phyloP scores from a whole-genome alignment of 2,797 vertebrate species.

The Florisuga fusca region DNA sequence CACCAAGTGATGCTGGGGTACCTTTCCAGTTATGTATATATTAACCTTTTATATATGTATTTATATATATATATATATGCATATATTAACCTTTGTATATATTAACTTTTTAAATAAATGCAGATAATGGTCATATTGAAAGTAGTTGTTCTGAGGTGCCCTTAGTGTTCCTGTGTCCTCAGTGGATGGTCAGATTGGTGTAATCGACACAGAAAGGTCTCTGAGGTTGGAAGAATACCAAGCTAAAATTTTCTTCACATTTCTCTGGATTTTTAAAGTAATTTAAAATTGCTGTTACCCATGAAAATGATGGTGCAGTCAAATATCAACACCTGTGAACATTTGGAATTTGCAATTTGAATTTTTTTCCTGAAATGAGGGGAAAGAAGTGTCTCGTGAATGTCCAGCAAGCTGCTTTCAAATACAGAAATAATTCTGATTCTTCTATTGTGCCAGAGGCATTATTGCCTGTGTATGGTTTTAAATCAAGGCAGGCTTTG shows the following conservation, averaged over 20 bases:
- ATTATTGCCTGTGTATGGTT: background rate
- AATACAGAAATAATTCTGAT: background rate
- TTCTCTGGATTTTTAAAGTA: background rate
- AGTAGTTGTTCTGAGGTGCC: fast-evolving
- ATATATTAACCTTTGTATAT: background rate
- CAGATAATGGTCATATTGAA: background rate
- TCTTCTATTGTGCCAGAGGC: background rate
- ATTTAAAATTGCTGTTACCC: background rate
- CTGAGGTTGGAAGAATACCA: background rate
- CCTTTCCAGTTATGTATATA: background rate
- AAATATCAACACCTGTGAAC: background rate
- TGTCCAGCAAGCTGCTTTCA: background rate
- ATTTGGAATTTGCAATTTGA: background rate
- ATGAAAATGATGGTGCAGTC: background rate
- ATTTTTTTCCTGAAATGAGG: background rate
- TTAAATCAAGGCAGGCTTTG: conserved; percentile 1
- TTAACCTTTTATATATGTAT: no score
- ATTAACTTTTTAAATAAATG: no score
- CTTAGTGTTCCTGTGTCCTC: background rate
- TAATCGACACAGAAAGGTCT: background rate
- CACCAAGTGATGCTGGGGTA: background rate
- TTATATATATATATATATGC: background rate
- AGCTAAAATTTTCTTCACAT: background rate
- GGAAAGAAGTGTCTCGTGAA: background rate
- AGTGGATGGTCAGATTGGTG: background rate